Evolutionary conservation across 2,113 vertebrate genomes (phyloP).

Genomic region (Promerops cafer): DNA sequence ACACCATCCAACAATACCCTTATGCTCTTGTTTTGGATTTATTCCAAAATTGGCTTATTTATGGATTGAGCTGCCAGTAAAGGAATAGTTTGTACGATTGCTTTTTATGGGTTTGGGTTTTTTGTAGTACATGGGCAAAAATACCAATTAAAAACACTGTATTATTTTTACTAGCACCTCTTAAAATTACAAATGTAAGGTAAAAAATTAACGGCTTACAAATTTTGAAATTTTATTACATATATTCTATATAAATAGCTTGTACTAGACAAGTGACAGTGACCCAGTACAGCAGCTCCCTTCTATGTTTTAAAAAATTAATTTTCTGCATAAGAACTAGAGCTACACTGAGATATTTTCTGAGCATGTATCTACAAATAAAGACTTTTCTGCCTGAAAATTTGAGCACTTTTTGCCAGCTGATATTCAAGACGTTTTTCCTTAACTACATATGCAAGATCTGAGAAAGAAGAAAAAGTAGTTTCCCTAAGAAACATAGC

Average conservation of each 20-base stretch:
- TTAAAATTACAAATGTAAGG: not conserved
- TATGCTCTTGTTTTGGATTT: conserved; percentile 61
- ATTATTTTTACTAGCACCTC: not conserved
- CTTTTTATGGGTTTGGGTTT: conserved; percentile 15
- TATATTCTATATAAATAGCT: not conserved
- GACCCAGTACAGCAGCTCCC: not conserved
- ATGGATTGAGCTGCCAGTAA: conserved; percentile 56
- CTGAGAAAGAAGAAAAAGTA: not conserved
- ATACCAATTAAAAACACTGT: not conserved
- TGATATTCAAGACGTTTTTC: not conserved
- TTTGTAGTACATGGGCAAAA: not conserved
- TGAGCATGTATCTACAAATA: not conserved
- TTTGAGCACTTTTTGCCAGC: not conserved
- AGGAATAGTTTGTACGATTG: conserved; percentile 2
- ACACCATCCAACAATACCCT: conserved; percentile 68
- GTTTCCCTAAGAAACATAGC: not conserved
- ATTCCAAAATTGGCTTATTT: conserved; percentile 71
- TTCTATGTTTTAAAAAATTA: not conserved
- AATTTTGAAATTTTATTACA: not conserved
- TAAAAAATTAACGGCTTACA: not conserved
- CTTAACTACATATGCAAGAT: not conserved
- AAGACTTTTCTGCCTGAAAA: not conserved
- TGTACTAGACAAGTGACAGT: not conserved
- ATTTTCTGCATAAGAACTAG: not conserved
- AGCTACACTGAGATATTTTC: not conserved